Evolutionary conservation across 2,113 vertebrate species (phyloP).

Genomic region (Boulengeromyrus knoepffleri): DNA sequence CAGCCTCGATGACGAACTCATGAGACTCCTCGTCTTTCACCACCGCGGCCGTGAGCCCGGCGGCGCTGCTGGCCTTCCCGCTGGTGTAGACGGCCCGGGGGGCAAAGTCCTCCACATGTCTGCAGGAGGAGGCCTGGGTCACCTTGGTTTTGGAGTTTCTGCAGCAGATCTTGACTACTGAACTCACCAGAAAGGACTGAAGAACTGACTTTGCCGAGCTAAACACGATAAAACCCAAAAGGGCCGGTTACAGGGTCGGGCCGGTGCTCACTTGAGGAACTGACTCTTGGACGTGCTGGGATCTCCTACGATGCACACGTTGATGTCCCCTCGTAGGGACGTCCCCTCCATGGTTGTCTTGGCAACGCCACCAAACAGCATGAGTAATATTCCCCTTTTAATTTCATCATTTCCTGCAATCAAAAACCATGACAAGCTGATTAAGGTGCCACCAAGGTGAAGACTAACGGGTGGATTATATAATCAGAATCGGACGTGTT

Average conservation of each 20-base stretch:
- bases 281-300: constrained; percentile 54
- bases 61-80: constrained; percentile 49
- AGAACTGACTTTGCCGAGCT: background rate
- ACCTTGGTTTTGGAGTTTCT: background rate
- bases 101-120: constrained; percentile 50
- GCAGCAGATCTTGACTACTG: background rate
- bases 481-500: background rate
- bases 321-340: constrained; percentile 46
- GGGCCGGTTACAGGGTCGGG: background rate
- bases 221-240: background rate
- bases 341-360: constrained; percentile 53
- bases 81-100: constrained; percentile 50
- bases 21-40: constrained; percentile 48
- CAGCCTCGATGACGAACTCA: constrained; percentile 54
- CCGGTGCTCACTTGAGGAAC: constrained; percentile 43
- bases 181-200: background rate
- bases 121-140: background rate
- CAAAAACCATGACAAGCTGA: background rate
- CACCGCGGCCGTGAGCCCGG: constrained; percentile 49
- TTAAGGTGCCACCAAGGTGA: background rate
- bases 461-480: background rate
- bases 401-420: constrained; percentile 49
- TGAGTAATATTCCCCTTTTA: constrained; percentile 49
- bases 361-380: constrained; percentile 49
- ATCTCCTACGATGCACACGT: constrained; percentile 50